Conservation (phyloP, 2,113 vertebrate species). For the Cyprichromis sp. region DNA sequence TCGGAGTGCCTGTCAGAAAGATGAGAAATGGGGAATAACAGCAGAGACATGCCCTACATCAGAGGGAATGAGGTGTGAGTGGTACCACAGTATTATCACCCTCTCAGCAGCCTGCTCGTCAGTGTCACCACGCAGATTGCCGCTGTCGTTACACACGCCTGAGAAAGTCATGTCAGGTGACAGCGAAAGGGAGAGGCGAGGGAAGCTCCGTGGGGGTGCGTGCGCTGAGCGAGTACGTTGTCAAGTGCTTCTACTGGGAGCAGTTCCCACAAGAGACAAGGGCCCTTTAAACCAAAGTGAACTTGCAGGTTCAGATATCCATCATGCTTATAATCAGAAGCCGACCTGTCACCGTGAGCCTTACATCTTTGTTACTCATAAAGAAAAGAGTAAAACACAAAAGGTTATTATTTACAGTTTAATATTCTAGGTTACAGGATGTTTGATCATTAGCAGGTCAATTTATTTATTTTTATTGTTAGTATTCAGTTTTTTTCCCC, state of each 20-base stretch:
- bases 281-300: constrained; percentile 47
- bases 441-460: background rate
- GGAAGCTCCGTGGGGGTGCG: constrained; percentile 27
- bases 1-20: constrained; percentile 38
- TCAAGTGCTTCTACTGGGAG: constrained; percentile 16
- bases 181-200: constrained; percentile 17
- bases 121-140: constrained; percentile 64
- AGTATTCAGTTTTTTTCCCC: background rate
- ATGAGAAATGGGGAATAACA: constrained; percentile 47
- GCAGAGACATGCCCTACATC: constrained; percentile 50
- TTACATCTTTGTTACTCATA: background rate
- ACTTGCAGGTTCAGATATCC: constrained; percentile 49
- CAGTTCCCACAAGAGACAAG: constrained; percentile 32
- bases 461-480: background rate
- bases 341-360: background rate
- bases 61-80: constrained; percentile 45
- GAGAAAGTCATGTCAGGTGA: constrained; percentile 59
- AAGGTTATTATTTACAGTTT: background rate
- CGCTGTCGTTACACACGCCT: constrained; percentile 46
- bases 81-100: constrained; percentile 29
- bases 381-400: background rate
- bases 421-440: background rate
- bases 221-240: constrained; percentile 1
- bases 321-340: constrained; percentile 41
- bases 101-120: constrained; percentile 41